Evolutionary conservation across 2,888 invertebrate species (phyloP), one percentile per base, ranked within the genome.

Genomic region (Melipona beecheii): DNA sequence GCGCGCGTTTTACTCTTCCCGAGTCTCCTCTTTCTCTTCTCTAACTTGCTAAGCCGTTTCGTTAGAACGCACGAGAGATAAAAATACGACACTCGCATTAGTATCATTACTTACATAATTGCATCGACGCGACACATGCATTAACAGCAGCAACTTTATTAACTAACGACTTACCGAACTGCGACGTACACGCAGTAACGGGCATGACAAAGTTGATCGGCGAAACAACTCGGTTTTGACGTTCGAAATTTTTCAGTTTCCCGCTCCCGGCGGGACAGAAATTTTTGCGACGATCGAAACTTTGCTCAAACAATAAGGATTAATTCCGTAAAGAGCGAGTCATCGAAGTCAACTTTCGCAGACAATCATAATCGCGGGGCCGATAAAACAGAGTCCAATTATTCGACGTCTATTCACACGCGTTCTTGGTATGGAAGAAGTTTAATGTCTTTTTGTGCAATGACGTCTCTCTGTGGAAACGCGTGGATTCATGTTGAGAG

Each of bases 361-460:
- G 36, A 70, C 15, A 70, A 36, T 70, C n/a, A n/a, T 56, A 70
- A 70, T 71, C 36, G 24, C 71, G 24, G 21, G 27, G 17, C 15
- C 36, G 71, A 71, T 58, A 71, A 36, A 71, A 71, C 71, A 11
- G n/a, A 11, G 36, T 43, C 56, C 36, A 36, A n/a, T 43, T 58
- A 21, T 58, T 24, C 71, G 71, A 24, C 11, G 58, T 19, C 24
- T 71, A 71, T 71, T 71, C 71, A 43, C 58, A 43, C 43, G 36
- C 56, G 71, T 58, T 71, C 58, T 24, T 58, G 24, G 71, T 19
- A 11, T 13, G 21, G 21, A 64, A 31, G 71, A 71, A 24, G 43
- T 43, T 58, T 11, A 9, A 24, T 43, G 24, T 24, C 27, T 21
- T 17, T 24, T 2, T 6, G 9, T 27, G 56, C 21, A 11, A 31